Conservation (phyloP, 2,113 vertebrate species). For the Rhizomys pruinosus region DNA sequence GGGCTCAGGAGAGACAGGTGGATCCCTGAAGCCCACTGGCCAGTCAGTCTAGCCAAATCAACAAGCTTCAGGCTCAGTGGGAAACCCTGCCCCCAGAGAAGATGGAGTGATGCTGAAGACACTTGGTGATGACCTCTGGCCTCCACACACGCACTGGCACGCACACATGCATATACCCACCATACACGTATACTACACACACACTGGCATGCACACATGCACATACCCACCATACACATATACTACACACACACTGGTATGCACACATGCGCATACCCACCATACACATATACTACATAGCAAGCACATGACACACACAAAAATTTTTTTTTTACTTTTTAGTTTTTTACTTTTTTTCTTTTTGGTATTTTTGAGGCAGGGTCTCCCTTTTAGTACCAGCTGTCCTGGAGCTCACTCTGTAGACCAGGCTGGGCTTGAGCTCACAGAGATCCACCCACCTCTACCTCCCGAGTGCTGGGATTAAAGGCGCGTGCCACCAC, state of each 20-base stretch:
- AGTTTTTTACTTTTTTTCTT: too few relatives aligned
- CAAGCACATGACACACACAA: neutral
- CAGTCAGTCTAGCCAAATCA: neutral
- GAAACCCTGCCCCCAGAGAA: neutral
- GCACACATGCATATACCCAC: neutral
- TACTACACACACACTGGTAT: neutral
- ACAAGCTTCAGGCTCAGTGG: neutral
- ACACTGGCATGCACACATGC: fast-evolving
- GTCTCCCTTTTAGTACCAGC: too few relatives aligned
- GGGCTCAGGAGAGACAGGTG: too few relatives aligned
- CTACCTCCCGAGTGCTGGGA: too few relatives aligned
- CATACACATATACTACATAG: neutral
- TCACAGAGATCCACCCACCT: too few relatives aligned
- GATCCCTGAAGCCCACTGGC: neutral
- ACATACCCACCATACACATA: neutral
- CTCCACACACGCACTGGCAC: neutral
- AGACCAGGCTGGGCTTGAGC: too few relatives aligned
- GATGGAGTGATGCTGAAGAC: neutral
- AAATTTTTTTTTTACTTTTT: too few relatives aligned
- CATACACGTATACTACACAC: neutral
- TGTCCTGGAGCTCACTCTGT: too few relatives aligned
- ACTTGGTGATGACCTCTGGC: neutral
- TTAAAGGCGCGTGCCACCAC: too few relatives aligned
- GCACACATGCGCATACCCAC: neutral
- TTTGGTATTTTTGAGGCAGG: too few relatives aligned